Conservation (phyloP, 2,888 invertebrate genomes). For the Argynnis bischoffii region DNA sequence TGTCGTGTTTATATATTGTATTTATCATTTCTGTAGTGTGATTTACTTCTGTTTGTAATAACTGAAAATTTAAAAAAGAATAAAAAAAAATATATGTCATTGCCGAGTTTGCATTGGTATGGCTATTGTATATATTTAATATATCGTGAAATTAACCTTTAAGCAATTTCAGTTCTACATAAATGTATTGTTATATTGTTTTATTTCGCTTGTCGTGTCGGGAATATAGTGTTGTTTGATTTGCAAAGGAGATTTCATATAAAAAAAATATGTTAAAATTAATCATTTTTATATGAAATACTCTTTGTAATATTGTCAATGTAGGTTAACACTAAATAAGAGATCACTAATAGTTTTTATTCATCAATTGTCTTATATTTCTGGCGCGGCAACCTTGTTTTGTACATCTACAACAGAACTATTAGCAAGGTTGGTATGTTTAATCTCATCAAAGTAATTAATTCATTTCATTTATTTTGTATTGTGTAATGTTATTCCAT, state of each 20-base stretch:
- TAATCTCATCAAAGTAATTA: slow-evolving; percentile 57
- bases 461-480: slow-evolving; percentile 62
- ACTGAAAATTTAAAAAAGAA: slow-evolving; percentile 67
- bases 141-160: slow-evolving; percentile 70
- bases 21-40: slow-evolving; percentile 74
- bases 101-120: slow-evolving; percentile 65
- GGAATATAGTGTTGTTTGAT: slow-evolving; percentile 45
- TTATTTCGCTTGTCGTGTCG: slow-evolving; percentile 54
- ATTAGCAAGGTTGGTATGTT: slow-evolving; percentile 72
- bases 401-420: slow-evolving; percentile 45
- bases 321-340: slow-evolving; percentile 39
- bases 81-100: slow-evolving; percentile 64
- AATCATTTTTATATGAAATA: neutral
- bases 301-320: neutral
- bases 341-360: slow-evolving; percentile 5
- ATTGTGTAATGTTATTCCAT: slow-evolving; percentile 56
- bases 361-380: slow-evolving; percentile 22
- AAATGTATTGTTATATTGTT: slow-evolving; percentile 58
- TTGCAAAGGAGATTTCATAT: slow-evolving; percentile 4
- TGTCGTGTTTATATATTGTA: slow-evolving; percentile 69
- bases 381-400: slow-evolving; percentile 25
- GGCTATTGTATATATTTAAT: slow-evolving; percentile 72
- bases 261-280: slow-evolving; percentile 7
- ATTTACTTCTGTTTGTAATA: slow-evolving; percentile 71
- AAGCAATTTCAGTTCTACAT: slow-evolving; percentile 65